Percentiles rank a stretch among this genome's conserved stretches.
phyloP scores from a whole-genome alignment of 1,140 invertebrate genomes.

The Zaprionus camerounensis region DNA sequence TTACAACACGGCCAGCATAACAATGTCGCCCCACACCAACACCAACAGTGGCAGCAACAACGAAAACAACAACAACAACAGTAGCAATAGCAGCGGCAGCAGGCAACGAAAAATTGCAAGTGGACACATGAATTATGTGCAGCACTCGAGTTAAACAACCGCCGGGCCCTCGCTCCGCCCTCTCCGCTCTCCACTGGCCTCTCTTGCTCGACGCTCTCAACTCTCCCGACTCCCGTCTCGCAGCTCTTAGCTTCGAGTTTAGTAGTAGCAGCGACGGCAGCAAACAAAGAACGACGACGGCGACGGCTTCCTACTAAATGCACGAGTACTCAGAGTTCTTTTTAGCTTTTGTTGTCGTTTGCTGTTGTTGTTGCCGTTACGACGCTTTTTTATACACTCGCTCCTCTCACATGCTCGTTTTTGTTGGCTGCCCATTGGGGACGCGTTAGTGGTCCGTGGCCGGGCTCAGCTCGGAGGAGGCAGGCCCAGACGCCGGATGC shows the following conservation, averaged over 20 bases:
- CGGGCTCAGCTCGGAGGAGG: constrained; percentile 20
- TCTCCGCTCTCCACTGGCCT: constrained; percentile 22
- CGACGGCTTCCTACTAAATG: constrained; percentile 68
- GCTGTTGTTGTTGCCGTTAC: constrained; percentile 5
- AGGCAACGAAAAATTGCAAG: constrained; percentile 77
- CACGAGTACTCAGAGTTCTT: constrained; percentile 69
- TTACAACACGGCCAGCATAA: constrained; percentile 80
- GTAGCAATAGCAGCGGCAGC: constrained; percentile 19
- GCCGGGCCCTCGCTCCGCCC: constrained; percentile 55
- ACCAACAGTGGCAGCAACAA: constrained; percentile 9
- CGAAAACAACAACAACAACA: background rate
- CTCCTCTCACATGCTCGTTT: constrained; percentile 65
- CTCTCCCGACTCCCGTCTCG: constrained; percentile 16
- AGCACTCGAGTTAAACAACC: constrained; percentile 82
- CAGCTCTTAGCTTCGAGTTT: constrained; percentile 23
- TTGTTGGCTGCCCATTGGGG: constrained; percentile 80
- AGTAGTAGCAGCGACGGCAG: constrained; percentile 28
- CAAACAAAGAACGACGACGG: constrained; percentile 64
- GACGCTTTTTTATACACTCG: constrained; percentile 65
- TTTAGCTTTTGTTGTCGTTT: constrained; percentile 38
- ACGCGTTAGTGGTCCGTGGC: constrained; percentile 80
- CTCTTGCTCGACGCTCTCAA: background rate
- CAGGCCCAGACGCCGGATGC: constrained; percentile 39
- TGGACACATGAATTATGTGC: constrained; percentile 82
- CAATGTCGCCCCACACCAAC: constrained; percentile 64